phyloP scores from a whole-genome alignment of 2,113 vertebrate species.

The Carlito syrichta region DNA sequence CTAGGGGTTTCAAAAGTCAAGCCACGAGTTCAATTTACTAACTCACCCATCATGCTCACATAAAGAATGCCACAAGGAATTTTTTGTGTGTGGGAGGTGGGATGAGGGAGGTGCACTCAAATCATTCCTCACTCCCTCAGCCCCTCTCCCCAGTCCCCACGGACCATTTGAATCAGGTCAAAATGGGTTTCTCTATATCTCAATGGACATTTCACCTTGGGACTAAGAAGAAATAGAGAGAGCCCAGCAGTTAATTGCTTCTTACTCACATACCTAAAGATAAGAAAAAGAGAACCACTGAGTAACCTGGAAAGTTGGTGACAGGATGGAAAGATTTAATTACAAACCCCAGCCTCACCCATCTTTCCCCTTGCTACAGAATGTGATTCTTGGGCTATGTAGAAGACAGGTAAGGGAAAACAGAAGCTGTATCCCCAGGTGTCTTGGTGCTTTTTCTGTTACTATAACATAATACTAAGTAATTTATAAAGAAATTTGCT shows the following conservation, averaged over 20 bases:
- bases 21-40: background rate
- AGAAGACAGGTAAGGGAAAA: background rate
- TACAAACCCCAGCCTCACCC: background rate
- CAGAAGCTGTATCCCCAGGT: background rate
- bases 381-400: background rate
- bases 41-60: background rate
- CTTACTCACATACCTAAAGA: background rate
- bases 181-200: background rate
- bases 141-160: background rate
- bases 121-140: background rate
- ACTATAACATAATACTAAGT: background rate
- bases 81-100: background rate
- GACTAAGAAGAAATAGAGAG: background rate
- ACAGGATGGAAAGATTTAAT: conserved; percentile 1
- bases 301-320: background rate
- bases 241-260: background rate
- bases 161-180: background rate
- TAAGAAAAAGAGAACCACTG: background rate
- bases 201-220: background rate
- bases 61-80: background rate
- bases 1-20: background rate
- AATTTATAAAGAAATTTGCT: background rate
- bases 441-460: background rate
- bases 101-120: background rate
- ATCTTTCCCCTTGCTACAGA: background rate